Conservation (phyloP, 2,888 invertebrate species). For the Seira sanloemensis region DNA sequence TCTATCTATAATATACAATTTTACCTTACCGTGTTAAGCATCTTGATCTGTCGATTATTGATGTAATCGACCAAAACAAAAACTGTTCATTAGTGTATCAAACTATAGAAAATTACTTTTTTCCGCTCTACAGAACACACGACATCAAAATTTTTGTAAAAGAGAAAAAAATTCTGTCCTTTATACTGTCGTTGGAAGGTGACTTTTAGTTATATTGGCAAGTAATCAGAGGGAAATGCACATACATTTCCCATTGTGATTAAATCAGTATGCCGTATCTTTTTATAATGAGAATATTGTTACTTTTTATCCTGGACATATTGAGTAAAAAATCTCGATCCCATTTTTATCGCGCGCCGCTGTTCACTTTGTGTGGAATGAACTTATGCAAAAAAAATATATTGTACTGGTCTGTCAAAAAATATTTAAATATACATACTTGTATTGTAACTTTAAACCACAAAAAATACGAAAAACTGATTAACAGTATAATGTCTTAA, state of each 20-base stretch:
- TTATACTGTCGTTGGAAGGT: background rate
- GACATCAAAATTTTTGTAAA: constrained; percentile 43
- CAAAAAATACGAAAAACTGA: background rate
- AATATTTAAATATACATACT: too few relatives aligned
- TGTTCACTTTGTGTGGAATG: constrained; percentile 25
- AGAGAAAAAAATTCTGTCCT: constrained; percentile 53
- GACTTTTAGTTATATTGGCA: constrained; percentile 32
- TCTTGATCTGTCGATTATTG: too few relatives aligned
- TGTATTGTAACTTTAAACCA: constrained; percentile 33
- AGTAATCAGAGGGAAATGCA: too few relatives aligned
- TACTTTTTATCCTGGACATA: too few relatives aligned
- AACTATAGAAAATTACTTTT: too few relatives aligned
- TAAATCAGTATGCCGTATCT: constrained; percentile 51
- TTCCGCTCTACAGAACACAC: too few relatives aligned
- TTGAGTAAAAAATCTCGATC: too few relatives aligned
- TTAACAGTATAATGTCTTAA: background rate
- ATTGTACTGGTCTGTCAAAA: constrained; percentile 36
- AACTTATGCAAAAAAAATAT: constrained; percentile 7
- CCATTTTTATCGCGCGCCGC: too few relatives aligned
- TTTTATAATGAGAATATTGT: constrained; percentile 9
- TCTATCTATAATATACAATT: constrained; percentile 49
- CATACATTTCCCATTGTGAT: constrained; percentile 57
- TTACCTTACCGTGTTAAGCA: too few relatives aligned
- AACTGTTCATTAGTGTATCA: background rate
- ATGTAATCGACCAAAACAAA: background rate